These are phyloP conservation scores for Eilema depressum DNA, from an alignment of 2,888 invertebrate genomes.

Conservation along the genomic window DNA sequence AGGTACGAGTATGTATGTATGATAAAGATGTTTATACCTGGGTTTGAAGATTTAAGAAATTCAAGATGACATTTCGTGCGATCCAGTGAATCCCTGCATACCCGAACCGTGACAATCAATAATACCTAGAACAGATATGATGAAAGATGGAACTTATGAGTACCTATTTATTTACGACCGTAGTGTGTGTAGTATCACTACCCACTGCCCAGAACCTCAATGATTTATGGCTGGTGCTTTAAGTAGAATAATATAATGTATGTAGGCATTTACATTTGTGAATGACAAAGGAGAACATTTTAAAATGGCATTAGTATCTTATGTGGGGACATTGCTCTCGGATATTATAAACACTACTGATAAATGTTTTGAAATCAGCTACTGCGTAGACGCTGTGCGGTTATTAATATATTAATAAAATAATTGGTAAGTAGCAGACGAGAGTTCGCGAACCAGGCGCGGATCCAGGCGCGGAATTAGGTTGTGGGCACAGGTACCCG, in stretches of 20 bases:
- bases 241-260: conserved; percentile 21
- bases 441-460: too few relatives aligned
- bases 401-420: background rate
- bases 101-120: background rate
- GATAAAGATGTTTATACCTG: too few relatives aligned
- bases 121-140: conserved; percentile 7
- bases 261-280: conserved; percentile 30
- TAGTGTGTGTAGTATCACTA: conserved; percentile 3
- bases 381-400: background rate
- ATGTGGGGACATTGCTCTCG: conserved; percentile 53
- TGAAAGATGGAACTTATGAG: conserved; percentile 15
- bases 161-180: conserved; percentile 13
- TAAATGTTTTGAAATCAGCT: conserved; percentile 26
- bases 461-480: too few relatives aligned
- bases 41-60: background rate
- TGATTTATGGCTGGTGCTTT: conserved; percentile 26
- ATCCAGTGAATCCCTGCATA: background rate
- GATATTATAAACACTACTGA: conserved; percentile 42
- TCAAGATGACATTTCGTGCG: background rate
- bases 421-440: background rate
- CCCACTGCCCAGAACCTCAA: background rate
- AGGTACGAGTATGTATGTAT: too few relatives aligned
- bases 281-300: conserved; percentile 43
- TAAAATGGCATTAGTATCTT: conserved; percentile 39
- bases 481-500: too few relatives aligned